These are phyloP conservation scores for Sprattus sprattus DNA, from an alignment of 2,113 vertebrate species.

Conservation along the genomic window DNA sequence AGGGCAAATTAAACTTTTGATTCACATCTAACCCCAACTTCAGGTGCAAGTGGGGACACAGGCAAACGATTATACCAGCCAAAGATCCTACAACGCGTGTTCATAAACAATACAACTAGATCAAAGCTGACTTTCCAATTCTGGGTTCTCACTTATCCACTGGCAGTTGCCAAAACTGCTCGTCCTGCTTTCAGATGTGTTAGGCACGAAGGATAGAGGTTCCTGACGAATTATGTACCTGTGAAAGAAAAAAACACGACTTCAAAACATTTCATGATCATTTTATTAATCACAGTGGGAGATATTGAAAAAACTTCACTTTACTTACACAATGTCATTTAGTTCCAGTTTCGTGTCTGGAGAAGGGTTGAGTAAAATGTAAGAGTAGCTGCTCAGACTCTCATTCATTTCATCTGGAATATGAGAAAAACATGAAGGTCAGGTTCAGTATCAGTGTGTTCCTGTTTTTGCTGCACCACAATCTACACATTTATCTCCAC, in stretches of 20 bases:
- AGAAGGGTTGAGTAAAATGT: conserved; percentile 79
- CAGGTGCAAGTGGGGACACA: too few species aligned
- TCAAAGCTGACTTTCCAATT: conserved; percentile 10
- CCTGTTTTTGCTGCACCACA: neutral
- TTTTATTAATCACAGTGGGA: neutral
- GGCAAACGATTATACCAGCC: too few species aligned
- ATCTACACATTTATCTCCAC: neutral
- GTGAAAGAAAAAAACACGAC: conserved; percentile 1
- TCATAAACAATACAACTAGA: neutral
- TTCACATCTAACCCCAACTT: neutral
- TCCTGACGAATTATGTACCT: conserved; percentile 46
- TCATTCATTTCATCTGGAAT: conserved; percentile 74
- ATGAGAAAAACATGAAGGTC: conserved; percentile 16
- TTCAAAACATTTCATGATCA: neutral
- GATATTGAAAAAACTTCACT: neutral
- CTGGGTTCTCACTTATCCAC: neutral
- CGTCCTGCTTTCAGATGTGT: neutral
- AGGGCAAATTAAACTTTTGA: neutral
- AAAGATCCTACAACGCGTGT: neutral
- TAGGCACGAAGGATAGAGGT: conserved; percentile 4
- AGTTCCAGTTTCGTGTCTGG: conserved; percentile 77
- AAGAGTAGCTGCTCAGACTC: conserved; percentile 73
- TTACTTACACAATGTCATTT: conserved; percentile 77
- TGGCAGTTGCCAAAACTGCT: conserved; percentile 22
- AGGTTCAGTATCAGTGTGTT: neutral